These are phyloP conservation scores for Macropodus opercularis DNA, from an alignment of 2,797 vertebrate genomes.

Conservation along the genomic window DNA sequence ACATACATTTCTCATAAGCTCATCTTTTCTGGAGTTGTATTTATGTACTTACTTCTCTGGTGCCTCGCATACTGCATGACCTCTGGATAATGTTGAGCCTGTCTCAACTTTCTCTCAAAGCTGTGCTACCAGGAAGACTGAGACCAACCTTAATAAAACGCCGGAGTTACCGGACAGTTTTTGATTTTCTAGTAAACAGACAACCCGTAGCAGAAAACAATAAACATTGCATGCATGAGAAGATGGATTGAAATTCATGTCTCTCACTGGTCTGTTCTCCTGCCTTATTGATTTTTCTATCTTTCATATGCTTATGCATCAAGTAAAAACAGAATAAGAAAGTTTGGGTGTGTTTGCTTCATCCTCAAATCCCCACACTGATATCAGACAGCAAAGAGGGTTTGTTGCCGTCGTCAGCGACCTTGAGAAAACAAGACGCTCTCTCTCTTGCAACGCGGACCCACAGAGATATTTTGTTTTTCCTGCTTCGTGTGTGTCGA, in stretches of 20 bases:
- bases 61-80: conserved; percentile 7
- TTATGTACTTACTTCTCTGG: not conserved
- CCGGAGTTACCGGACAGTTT: not conserved
- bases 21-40: conserved; percentile 31
- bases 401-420: conserved; percentile 64
- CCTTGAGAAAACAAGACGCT: conserved; percentile 74
- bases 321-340: conserved; percentile 68
- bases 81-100: not conserved
- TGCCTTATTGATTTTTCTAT: conserved; percentile 72
- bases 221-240: conserved; percentile 58
- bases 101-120: conserved; percentile 6
- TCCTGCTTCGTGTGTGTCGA: conserved; percentile 49
- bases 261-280: conserved; percentile 48
- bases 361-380: conserved; percentile 58
- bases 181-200: conserved; percentile 25
- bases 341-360: conserved; percentile 56
- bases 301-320: conserved; percentile 75
- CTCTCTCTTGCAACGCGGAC: conserved; percentile 43
- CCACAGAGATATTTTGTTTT: conserved; percentile 65
- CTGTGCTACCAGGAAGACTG: not conserved
- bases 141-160: conserved; percentile 6
- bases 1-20: conserved; percentile 67
- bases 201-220: conserved; percentile 39
- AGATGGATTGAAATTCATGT: conserved; percentile 62
- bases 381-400: conserved; percentile 58